These are phyloP conservation scores for Geotrupes spiniger DNA, from an alignment of 2,888 invertebrate genomes.

Conservation along the genomic window DNA sequence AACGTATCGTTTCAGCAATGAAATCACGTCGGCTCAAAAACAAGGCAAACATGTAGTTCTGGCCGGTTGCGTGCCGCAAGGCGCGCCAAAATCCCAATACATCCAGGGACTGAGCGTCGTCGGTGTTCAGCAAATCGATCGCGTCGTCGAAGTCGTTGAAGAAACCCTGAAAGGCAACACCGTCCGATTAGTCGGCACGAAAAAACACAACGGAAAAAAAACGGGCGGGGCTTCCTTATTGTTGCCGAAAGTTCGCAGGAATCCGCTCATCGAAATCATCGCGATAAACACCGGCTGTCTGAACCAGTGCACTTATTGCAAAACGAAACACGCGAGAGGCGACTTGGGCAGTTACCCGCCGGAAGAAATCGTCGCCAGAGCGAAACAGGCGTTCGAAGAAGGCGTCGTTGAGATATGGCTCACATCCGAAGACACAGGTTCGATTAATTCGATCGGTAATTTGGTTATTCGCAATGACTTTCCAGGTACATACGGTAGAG, in stretches of 20 bases:
- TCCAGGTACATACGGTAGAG: constrained; percentile 87
- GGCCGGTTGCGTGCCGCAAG: constrained; percentile 98
- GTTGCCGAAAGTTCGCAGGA: constrained; percentile 92
- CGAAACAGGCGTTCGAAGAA: constrained; percentile 81
- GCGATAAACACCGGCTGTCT: constrained; percentile 95
- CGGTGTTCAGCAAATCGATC: constrained; percentile 98
- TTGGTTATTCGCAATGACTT: neutral
- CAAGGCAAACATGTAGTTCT: constrained; percentile 83
- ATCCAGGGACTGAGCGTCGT: constrained; percentile 84
- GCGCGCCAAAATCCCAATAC: constrained; percentile 71
- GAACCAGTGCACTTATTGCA: constrained; percentile 98
- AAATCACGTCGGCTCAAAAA: constrained; percentile 71
- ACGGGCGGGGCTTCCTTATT: constrained; percentile 83
- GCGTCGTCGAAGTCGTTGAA: constrained; percentile 96
- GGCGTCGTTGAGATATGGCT: constrained; percentile 97
- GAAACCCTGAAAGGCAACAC: constrained; percentile 86
- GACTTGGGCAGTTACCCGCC: constrained; percentile 93
- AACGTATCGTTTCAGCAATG: constrained; percentile 61
- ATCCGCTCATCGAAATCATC: constrained; percentile 95
- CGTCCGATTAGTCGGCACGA: constrained; percentile 64
- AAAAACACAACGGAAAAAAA: constrained; percentile 74
- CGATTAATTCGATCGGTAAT: constrained; percentile 54
- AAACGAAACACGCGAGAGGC: constrained; percentile 96
- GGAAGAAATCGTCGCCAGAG: constrained; percentile 84
- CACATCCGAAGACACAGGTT: constrained; percentile 95